These are phyloP conservation scores for Spongia lamella DNA, from an alignment of 37 sponge, comb jelly and placozoan genomes.

Conservation along the genomic window DNA sequence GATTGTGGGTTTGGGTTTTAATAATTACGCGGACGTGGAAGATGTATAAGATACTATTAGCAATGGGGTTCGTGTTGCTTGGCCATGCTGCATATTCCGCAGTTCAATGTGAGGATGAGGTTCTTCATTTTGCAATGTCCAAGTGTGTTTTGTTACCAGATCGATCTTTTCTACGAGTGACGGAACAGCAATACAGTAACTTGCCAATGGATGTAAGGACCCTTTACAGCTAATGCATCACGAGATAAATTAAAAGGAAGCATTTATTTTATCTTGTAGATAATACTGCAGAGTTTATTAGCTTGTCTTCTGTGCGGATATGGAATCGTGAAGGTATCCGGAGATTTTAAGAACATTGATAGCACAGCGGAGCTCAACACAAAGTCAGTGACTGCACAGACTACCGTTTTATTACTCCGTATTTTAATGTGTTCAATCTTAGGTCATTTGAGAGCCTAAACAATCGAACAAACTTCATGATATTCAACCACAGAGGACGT, in stretches of 20 bases:
- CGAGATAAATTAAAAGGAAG: background rate
- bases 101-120: slow-evolving; percentile 68
- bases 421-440: background rate
- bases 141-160: slow-evolving; percentile 13
- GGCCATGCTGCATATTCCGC: slow-evolving; percentile 63
- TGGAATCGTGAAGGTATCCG: slow-evolving; percentile 42
- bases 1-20: no score
- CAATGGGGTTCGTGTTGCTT: slow-evolving; percentile 42
- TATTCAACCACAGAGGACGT: slow-evolving; percentile 65
- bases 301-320: slow-evolving; percentile 44
- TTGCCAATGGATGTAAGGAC: slow-evolving; percentile 70
- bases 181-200: slow-evolving; percentile 58
- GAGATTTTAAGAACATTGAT: slow-evolving; percentile 50
- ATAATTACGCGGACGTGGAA: background rate
- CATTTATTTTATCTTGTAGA: slow-evolving; percentile 12
- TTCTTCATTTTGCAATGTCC: no score
- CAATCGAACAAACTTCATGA: slow-evolving; percentile 56
- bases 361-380: slow-evolving; percentile 61
- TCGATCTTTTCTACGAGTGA: slow-evolving; percentile 59
- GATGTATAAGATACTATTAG: slow-evolving; percentile 17
- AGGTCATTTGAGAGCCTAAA: slow-evolving; percentile 43
- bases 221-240: no score
- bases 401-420: background rate
- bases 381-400: background rate
- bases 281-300: slow-evolving; percentile 51